Percentiles rank a stretch among this genome's conserved stretches.
phyloP scores from a whole-genome alignment of 2,888 invertebrate genomes.

The Strigamia maritima region DNA sequence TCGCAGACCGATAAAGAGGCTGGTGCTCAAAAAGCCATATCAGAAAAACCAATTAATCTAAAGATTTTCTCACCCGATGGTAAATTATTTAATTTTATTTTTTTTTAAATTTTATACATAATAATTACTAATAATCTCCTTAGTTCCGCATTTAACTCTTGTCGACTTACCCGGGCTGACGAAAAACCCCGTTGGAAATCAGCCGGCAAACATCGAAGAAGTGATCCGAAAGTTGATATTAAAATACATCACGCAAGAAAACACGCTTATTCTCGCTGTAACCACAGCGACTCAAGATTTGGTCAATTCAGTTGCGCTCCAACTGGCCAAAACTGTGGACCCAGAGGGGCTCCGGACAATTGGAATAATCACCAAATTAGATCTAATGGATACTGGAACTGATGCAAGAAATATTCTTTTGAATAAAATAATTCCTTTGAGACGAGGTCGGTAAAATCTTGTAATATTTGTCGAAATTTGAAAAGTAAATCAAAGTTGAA shows the following conservation, averaged over 20 bases:
- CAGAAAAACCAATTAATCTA: conserved; percentile 3
- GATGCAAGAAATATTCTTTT: conserved; percentile 54
- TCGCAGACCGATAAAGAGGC: neutral
- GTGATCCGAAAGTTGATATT: conserved; percentile 13
- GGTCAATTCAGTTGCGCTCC: conserved; percentile 29
- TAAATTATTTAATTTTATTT: no score
- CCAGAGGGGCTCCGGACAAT: conserved; percentile 48
- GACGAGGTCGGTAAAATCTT: conserved; percentile 45
- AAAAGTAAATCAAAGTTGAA: neutral
- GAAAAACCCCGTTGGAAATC: conserved; percentile 54
- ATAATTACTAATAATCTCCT: no score
- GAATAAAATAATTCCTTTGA: conserved; percentile 51
- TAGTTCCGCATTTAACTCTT: conserved; percentile 54
- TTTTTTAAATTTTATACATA: no score
- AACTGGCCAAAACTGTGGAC: conserved; percentile 25
- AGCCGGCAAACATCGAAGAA: conserved; percentile 47
- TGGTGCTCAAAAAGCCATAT: neutral
- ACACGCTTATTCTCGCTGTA: conserved; percentile 14
- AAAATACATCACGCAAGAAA: neutral
- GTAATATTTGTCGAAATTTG: no score
- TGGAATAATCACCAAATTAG: conserved; percentile 55
- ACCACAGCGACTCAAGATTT: conserved; percentile 23
- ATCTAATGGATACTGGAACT: conserved; percentile 55
- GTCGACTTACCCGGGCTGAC: conserved; percentile 55
- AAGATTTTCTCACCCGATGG: conserved; percentile 33